These are phyloP conservation scores for Aspidiotus rigidus DNA, from an alignment of 2,888 invertebrate genomes.

Conservation along the genomic window DNA sequence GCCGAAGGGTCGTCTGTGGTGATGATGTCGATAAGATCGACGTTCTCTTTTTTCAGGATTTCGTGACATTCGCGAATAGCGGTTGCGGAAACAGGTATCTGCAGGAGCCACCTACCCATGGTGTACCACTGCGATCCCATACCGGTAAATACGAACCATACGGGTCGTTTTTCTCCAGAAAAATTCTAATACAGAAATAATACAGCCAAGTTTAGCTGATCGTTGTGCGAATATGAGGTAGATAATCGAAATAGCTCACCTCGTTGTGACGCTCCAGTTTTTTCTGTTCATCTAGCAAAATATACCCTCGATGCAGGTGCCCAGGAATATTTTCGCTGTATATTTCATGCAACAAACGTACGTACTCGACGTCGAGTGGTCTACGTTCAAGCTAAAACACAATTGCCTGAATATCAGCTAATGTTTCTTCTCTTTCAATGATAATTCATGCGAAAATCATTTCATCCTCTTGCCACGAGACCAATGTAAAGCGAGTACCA, in stretches of 20 bases:
- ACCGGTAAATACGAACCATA: conserved; percentile 63
- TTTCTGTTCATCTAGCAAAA: conserved; percentile 43
- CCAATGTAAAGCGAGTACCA: no score
- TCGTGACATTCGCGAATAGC: conserved; percentile 53
- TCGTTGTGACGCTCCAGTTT: no score
- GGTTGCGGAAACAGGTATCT: conserved; percentile 55
- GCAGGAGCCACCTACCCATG: conserved; percentile 59
- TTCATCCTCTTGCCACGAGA: no score
- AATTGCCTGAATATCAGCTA: no score
- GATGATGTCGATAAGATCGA: conserved; percentile 55
- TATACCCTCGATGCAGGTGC: conserved; percentile 67
- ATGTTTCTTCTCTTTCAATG: no score
- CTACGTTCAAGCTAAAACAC: conserved; percentile 41
- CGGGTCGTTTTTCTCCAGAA: conserved; percentile 42
- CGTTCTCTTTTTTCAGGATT: conserved; percentile 51
- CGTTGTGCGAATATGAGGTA: no score
- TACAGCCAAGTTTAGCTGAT: no score
- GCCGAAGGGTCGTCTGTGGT: conserved; percentile 52
- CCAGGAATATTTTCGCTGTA: conserved; percentile 46
- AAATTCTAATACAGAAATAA: not conserved
- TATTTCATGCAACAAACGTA: conserved; percentile 53
- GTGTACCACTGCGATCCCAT: conserved; percentile 67
- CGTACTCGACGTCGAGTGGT: conserved; percentile 54
- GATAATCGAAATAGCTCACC: no score
- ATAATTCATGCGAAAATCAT: no score